Evolutionary conservation across 2,797 vertebrate genomes (phyloP).

Genomic region (Heliangelus exortis): DNA sequence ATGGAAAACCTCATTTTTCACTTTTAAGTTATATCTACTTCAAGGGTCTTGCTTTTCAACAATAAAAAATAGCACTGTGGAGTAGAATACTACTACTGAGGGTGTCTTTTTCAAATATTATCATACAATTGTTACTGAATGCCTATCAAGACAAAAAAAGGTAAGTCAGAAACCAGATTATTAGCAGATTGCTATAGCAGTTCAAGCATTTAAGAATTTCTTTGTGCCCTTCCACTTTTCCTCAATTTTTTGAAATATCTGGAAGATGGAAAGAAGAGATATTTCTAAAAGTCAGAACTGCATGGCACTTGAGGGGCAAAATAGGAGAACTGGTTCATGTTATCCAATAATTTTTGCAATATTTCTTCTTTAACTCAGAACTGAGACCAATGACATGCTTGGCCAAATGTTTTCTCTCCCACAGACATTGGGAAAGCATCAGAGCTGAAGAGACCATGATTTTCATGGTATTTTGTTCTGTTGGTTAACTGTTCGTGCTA

Average conservation of each 20-base stretch:
- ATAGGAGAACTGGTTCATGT: background rate
- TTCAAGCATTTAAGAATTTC: background rate
- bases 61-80: background rate
- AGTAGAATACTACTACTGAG: background rate
- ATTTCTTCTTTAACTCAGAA: background rate
- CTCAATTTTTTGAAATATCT: background rate
- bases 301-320: background rate
- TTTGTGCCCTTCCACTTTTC: background rate
- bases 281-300: background rate
- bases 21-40: background rate
- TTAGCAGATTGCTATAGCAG: background rate
- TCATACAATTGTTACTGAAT: background rate
- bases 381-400: background rate
- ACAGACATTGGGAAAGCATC: background rate
- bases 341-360: background rate
- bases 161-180: background rate
- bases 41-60: background rate
- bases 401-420: background rate
- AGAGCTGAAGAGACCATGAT: background rate
- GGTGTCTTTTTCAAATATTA: background rate
- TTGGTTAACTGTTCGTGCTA: background rate
- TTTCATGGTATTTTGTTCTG: background rate
- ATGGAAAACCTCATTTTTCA: background rate
- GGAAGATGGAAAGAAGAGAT: background rate
- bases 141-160: background rate